Base-by-base conservation (phyloP, 2,797 vertebrate species). In the Urophycis tenuis region DNA sequence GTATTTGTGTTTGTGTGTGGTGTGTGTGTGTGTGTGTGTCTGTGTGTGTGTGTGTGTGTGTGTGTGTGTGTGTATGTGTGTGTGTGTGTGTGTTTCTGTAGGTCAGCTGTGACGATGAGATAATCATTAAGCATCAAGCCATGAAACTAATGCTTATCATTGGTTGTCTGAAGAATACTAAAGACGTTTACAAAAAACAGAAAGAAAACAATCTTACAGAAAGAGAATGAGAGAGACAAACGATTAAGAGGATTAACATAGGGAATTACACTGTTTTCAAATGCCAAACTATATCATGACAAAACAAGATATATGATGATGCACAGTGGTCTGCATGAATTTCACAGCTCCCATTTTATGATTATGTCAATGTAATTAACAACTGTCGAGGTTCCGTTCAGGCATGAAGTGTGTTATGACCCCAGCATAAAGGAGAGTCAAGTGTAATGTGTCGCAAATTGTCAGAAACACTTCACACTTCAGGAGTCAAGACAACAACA, bases 71-170 rank as follows among this genome's bases (percentile, higher is more conserved):
- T 69, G 31, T 69, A 35, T 76, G 45, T 34, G 69, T 71, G 29
- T 71, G 30, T 74, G 75, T 12, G 15, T 2, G 0, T 72, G 49
- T 30, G 76, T 30, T 35, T 77, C 64, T 9, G 10, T 9, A 9
- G 74, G 74, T 86, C 78, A 82, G 81, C 78, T 86, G 81, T 76
- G 75, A 73, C 72, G 76, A 74, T 77, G 80, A 82, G 77, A 86
- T 85, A 85, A 78, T 80, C 75, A 77, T 74, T 78, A 75, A 80
- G 60, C 1, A 3, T 72, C 75, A 80, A 77, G 78, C 64, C 74
- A 79, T 84, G 34, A 85, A 81, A 80, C 64, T 74, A 80, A 85
- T 77, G 41, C 60, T 29, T 82, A 36, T 82, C 36, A 83, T 77
- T 76, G 34, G n/a, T 45, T 3, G 3, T 77, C 75, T 74, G 73